These are phyloP conservation scores for Polypedilum vanderplanki DNA, from an alignment of 1,140 invertebrate species.

Conservation along the genomic window DNA sequence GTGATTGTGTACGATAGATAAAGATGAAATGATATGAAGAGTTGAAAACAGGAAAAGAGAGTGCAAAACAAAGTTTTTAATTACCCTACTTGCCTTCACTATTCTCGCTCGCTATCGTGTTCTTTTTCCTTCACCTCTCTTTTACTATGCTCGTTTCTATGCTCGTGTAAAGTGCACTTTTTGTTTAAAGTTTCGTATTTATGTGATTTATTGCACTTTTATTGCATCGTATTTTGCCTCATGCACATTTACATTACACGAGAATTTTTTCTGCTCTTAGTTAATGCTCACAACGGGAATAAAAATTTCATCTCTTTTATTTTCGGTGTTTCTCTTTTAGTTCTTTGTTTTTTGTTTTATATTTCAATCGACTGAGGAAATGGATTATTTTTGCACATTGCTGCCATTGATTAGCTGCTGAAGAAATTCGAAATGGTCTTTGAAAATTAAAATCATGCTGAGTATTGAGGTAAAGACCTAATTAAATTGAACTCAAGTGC, in stretches of 20 bases:
- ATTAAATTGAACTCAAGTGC: no score
- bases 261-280: not conserved
- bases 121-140: constrained; percentile 16
- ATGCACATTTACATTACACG: constrained; percentile 1
- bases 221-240: constrained; percentile 19
- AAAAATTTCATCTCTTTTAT: not conserved
- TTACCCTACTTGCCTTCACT: not conserved
- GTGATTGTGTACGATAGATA: not conserved
- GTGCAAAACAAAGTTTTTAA: constrained; percentile 25
- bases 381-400: no score
- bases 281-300: not conserved
- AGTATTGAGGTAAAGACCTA: no score
- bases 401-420: no score
- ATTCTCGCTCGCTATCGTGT: not conserved
- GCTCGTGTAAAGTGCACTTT: constrained; percentile 1
- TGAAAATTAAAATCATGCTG: no score
- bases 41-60: constrained; percentile 10
- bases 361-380: not conserved
- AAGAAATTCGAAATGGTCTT: no score
- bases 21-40: constrained; percentile 20
- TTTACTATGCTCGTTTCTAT: not conserved
- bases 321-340: not conserved
- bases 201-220: constrained; percentile 28
- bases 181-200: not conserved
- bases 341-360: not conserved